Percentiles rank a stretch among this genome's conserved stretches.
phyloP scores from a whole-genome alignment of 2,888 invertebrate genomes.

The Mesopsocus fuscifrons region DNA sequence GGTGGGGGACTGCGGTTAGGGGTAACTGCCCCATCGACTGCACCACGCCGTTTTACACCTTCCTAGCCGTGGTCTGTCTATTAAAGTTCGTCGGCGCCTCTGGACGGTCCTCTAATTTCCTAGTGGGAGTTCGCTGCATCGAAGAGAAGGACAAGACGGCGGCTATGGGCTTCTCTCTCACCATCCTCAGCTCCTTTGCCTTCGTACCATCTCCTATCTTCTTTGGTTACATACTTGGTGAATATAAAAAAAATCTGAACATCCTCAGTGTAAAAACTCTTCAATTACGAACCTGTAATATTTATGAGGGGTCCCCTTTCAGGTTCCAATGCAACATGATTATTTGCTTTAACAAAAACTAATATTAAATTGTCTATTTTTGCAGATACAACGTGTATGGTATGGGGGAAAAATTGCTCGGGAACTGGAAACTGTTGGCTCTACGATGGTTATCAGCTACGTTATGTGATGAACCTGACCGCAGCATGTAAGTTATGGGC shows the following conservation, averaged over 20 bases:
- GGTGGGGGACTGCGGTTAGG: constrained; percentile 25
- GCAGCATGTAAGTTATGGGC: constrained; percentile 38
- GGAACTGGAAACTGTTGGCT: constrained; percentile 55
- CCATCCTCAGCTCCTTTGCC: constrained; percentile 46
- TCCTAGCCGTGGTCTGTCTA: constrained; percentile 32
- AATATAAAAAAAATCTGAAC: too few species aligned
- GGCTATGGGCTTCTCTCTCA: constrained; percentile 48
- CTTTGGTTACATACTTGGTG: constrained; percentile 51
- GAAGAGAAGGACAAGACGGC: constrained; percentile 52
- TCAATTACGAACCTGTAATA: background rate
- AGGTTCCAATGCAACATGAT: background rate
- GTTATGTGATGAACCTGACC: constrained; percentile 42
- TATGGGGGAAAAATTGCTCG: constrained; percentile 54
- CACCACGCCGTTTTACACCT: constrained; percentile 31
- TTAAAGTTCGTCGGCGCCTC: constrained; percentile 39
- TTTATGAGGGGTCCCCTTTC: background rate
- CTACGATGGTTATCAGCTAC: constrained; percentile 42
- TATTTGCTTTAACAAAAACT: background rate
- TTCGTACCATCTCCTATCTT: constrained; percentile 60
- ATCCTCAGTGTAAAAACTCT: too few species aligned
- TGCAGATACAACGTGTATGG: constrained; percentile 41
- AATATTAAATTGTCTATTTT: constrained; percentile 13
- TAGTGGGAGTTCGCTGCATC: constrained; percentile 44
- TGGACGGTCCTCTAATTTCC: constrained; percentile 38
- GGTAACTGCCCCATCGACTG: constrained; percentile 38